Evolutionary conservation across 2,888 invertebrate genomes (phyloP).

Genomic region (Girardia tigrina): DNA sequence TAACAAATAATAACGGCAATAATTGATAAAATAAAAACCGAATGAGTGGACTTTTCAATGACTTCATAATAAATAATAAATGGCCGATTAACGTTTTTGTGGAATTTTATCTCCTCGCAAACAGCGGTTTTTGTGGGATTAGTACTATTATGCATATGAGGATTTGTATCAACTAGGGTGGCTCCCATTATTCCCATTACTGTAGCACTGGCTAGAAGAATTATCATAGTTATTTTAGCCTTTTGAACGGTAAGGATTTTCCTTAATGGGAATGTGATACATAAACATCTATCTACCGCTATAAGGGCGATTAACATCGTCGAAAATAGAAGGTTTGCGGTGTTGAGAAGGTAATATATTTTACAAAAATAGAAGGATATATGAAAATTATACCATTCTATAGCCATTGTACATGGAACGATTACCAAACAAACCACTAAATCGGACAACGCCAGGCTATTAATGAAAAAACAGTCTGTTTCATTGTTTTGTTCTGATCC

Average conservation of each 20-base stretch:
- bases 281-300: slow-evolving; percentile 2
- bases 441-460: slow-evolving; percentile 2
- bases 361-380: not conserved
- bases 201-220: not conserved
- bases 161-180: not conserved
- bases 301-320: not conserved
- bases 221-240: not conserved
- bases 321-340: not conserved
- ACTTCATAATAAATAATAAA: slow-evolving; percentile 10
- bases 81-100: not conserved
- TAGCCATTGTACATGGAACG: not conserved
- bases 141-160: not conserved
- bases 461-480: not conserved
- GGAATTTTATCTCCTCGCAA: slow-evolving; percentile 4
- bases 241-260: not conserved
- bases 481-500: slow-evolving; percentile 15
- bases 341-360: not conserved
- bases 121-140: not conserved
- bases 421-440: not conserved
- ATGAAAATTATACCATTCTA: slow-evolving; percentile 12
- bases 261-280: not conserved
- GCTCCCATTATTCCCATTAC: not conserved
- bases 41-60: not conserved
- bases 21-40: not conserved
- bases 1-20: slow-evolving; percentile 7